Evolutionary conservation across 2,888 invertebrate genomes (phyloP), one percentile per base, ranked within the genome.

Genomic region (Antheraea assamensis): DNA sequence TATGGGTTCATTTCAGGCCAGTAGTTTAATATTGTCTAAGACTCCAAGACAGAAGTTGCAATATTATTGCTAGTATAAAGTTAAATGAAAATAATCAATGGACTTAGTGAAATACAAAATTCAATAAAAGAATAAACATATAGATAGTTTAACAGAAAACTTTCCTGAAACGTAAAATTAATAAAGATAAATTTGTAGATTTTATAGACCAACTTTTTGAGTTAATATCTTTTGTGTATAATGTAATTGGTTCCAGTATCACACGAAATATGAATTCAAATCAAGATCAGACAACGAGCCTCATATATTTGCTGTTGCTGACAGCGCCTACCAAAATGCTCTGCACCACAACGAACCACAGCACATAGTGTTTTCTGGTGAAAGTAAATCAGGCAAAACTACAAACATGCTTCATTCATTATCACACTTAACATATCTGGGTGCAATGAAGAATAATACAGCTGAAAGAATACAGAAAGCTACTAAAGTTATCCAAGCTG

Each of bases 351-450:
- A 97, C 80, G 96, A 97, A 80, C 96, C 97, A 3, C 98, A 99
- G 89, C 97, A 98, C 88, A 97, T 99, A 75, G 95, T 99, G 8
- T 96, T 99, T 79, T 96, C 98, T 66, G 99, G 99, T 1, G 99
- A 99, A 94, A 97, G 97, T 79, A 97, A 97, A 85, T 97, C 98
- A 0, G 99, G 99, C 1, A 99, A 99, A 94, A 98, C 98, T 0
- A 97, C 97, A 52, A 98, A 97, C 86, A 97, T 97, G 88, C 93
- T 97, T 61, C 96, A 98, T 78, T 92, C 98, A 68, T 92, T 98
- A 52, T 96, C 96, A 72, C 99, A 99, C 88, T 95, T 99, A 2
- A 96, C 97, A 78, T 96, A 95, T 85, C 94, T 99, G 80, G 98
- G 98, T 72, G 96, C 96, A 81, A 98, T 96, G 87, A 95, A 95